Base-by-base conservation (phyloP, 2,113 vertebrate genomes). In the Catharus bicknelli region DNA sequence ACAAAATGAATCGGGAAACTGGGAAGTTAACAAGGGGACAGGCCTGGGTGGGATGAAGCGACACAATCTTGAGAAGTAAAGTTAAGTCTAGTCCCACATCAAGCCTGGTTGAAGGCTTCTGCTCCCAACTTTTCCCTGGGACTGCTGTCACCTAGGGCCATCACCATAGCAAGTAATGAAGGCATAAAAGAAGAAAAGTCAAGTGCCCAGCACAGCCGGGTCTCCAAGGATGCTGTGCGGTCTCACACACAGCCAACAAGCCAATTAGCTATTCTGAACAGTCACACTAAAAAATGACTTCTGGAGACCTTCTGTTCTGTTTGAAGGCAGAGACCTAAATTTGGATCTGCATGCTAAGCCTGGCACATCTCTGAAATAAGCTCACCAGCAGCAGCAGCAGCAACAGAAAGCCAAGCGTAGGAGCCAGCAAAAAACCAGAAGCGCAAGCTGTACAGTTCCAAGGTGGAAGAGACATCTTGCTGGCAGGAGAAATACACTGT, bases 321-420 rank as follows among this genome's bases (percentile, higher is more conserved):
- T 95, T 90, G 68, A 83, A 91, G 81, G 38, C 59, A 40, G 63
- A 62, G 7, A 57, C 57, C 77, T 79, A 88, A 80, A 94, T 72
- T 94, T 91, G 80, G 80, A 90, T 87, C 76, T 50, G 59, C 30
- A 70, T 85, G 74, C 77, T 76, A 91, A 68, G 29, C 76, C 90
- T 86, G 72, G 61, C 74, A 85, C 55, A 58, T 86, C 73, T 77
- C 83, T 84, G 88, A 94, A 94, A 91, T 64, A 93, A 86, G n/a
- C 69, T 95, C 83, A 88, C 8, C 75, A 88, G 63, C 61, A 42
- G 29, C n/a, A n/a, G n/a, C 51, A 91, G 86, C 58, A 93, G 47
- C 72, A 90, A 58, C 55, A 86, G 72, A 86, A 83, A 94, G 50
- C 67, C 72, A 87, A 94, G 75, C 13, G 14, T 40, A 38, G 69